phyloP scores from a whole-genome alignment of 2,888 invertebrate species.

The Drosophila mercatorum region DNA sequence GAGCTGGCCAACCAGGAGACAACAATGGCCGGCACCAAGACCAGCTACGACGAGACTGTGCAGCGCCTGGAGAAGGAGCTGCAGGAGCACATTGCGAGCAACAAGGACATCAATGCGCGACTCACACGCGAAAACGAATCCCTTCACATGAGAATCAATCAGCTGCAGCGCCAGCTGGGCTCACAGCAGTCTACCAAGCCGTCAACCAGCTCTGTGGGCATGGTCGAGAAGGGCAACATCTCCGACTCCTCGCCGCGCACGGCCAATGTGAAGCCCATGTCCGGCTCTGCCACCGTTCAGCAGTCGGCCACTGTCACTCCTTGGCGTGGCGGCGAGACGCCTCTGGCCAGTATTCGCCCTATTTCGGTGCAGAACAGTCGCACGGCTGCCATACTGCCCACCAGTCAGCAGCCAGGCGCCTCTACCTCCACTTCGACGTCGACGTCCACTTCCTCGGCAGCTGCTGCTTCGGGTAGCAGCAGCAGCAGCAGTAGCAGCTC shows the following conservation, averaged over 20 bases:
- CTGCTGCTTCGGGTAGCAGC: constrained; percentile 48
- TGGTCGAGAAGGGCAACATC: constrained; percentile 86
- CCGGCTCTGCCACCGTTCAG: constrained; percentile 87
- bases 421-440: constrained; percentile 73
- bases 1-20: constrained; percentile 87
- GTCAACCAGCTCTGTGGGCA: constrained; percentile 87
- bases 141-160: constrained; percentile 88
- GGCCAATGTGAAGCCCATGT: constrained; percentile 97
- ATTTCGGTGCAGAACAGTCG: constrained; percentile 91
- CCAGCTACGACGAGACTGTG: constrained; percentile 89
- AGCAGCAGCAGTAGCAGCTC: constrained; percentile 58
- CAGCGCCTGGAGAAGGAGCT: constrained; percentile 90
- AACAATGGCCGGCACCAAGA: constrained; percentile 87
- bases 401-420: constrained; percentile 84
- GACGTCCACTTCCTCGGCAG: constrained; percentile 70
- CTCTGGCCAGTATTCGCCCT: constrained; percentile 95
- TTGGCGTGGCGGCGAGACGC: constrained; percentile 92
- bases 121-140: constrained; percentile 88
- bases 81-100: constrained; percentile 87
- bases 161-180: constrained; percentile 88
- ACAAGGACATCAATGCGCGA: constrained; percentile 85
- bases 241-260: constrained; percentile 88
- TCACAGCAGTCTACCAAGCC: constrained; percentile 89
- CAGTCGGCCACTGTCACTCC: constrained; percentile 86
- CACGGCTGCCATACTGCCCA: constrained; percentile 92